phyloP scores from a whole-genome alignment of 2,888 invertebrate genomes.

The Spisula solida region DNA sequence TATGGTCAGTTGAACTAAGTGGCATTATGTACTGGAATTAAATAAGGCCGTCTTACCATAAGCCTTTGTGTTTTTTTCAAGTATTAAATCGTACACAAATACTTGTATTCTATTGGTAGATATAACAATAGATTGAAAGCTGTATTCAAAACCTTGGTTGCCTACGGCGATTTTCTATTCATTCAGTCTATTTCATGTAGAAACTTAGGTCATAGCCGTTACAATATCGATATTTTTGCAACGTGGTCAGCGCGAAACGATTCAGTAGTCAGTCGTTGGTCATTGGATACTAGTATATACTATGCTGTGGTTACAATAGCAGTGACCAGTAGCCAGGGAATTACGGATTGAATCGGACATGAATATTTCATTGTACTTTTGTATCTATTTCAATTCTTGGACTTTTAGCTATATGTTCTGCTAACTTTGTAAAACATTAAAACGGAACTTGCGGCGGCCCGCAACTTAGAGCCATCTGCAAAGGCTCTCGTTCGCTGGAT shows the following conservation, averaged over 20 bases:
- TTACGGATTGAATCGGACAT: slow-evolving; percentile 39
- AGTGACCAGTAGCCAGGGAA: slow-evolving; percentile 54
- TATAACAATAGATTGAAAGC: slow-evolving; percentile 51
- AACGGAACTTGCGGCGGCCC: slow-evolving; percentile 16
- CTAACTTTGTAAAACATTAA: neutral
- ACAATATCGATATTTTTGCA: slow-evolving; percentile 66
- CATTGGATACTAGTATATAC: slow-evolving; percentile 52
- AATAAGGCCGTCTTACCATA: slow-evolving; percentile 50
- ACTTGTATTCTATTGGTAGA: slow-evolving; percentile 50
- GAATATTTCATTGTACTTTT: slow-evolving; percentile 51
- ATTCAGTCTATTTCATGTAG: slow-evolving; percentile 57
- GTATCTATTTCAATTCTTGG: slow-evolving; percentile 24
- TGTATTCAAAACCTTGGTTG: slow-evolving; percentile 53
- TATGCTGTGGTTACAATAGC: slow-evolving; percentile 8
- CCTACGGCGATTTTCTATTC: slow-evolving; percentile 55
- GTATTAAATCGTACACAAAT: slow-evolving; percentile 50
- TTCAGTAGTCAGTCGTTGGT: slow-evolving; percentile 39
- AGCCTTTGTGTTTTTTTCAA: slow-evolving; percentile 47
- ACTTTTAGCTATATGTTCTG: slow-evolving; percentile 14
- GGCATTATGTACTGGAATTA: slow-evolving; percentile 38
- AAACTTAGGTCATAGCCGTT: slow-evolving; percentile 66
- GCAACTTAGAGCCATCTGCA: slow-evolving; percentile 24
- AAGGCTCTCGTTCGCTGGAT: neutral
- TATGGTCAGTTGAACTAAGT: slow-evolving; percentile 40
- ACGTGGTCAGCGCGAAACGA: slow-evolving; percentile 49